Conservation (phyloP, 1,140 invertebrate genomes). For the Parapsyche elsis region DNA sequence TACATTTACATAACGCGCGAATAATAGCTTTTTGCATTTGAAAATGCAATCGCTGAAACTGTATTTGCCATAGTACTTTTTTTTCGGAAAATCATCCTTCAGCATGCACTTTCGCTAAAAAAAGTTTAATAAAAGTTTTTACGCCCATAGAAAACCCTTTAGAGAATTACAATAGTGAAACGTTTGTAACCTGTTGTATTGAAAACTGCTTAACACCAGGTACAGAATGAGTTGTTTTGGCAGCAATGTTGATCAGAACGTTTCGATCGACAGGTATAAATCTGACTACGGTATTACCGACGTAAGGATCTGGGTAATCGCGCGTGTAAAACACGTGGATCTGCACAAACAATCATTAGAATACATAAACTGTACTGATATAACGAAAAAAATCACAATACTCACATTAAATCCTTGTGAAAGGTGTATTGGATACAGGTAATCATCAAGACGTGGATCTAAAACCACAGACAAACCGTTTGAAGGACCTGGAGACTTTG, state of each 20-base stretch:
- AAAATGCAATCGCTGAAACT: slow-evolving; percentile 71
- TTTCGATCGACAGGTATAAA: slow-evolving; percentile 52
- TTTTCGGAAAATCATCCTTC: slow-evolving; percentile 60
- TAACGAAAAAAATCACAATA: not conserved
- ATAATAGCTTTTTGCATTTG: slow-evolving; percentile 67
- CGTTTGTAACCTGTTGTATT: slow-evolving; percentile 56
- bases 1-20: slow-evolving; percentile 66
- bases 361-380: not conserved
- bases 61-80: slow-evolving; percentile 62
- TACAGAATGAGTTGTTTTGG: slow-evolving; percentile 52
- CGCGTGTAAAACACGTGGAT: slow-evolving; percentile 62
- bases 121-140: no score
- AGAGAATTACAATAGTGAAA: no score
- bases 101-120: slow-evolving; percentile 70
- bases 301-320: slow-evolving; percentile 65
- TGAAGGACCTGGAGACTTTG: slow-evolving; percentile 54
- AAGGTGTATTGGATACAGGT: slow-evolving; percentile 63
- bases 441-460: slow-evolving; percentile 65
- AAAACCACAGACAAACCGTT: slow-evolving; percentile 64
- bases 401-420: slow-evolving; percentile 59
- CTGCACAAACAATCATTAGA: slow-evolving; percentile 54
- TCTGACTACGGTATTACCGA: slow-evolving; percentile 57
- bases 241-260: slow-evolving; percentile 51
- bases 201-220: slow-evolving; percentile 55
- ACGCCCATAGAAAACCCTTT: no score